Base-by-base conservation (phyloP, 1,140 invertebrate species). In the Trichoplusia ni region DNA sequence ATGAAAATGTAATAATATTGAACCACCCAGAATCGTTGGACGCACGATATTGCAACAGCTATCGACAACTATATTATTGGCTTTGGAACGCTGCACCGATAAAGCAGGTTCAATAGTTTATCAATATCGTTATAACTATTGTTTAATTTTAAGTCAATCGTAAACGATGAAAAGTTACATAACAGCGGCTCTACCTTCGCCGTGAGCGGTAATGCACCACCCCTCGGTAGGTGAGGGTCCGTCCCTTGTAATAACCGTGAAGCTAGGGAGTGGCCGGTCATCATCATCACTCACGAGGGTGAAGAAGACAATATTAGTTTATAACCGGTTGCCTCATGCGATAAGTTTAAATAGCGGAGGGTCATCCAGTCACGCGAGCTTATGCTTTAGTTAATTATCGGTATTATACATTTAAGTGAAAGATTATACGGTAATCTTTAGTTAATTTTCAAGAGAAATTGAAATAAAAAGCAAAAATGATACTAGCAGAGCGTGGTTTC, bases 401-500 rank as follows among this genome's bases (percentile, higher is more conserved):
- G n/a, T n/a, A n/a, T n/a, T n/a, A n/a, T n/a, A n/a, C n/a, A n/a
- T n/a, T n/a, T n/a, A n/a, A n/a, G n/a, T n/a, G n/a, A n/a, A n/a
- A n/a, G n/a, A n/a, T n/a, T n/a, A n/a, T n/a, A n/a, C n/a, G n/a
- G n/a, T n/a, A n/a, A n/a, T n/a, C n/a, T n/a, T n/a, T n/a, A n/a
- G 4, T 40, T 8, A 18, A n/a, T 2, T 25, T 2, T n/a, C n/a
- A 11, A 8, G 23, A 2, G 14, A 44, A 46, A 8, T 46, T 5
- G 14, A 27, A 9, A 40, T 14, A 47, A 27, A 46, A 4, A 29
- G 14, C 4, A 21, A 19, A n/a, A 33, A 49, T 18, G 3, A 16
- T 31, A n/a, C 14, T 81, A 84, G 80, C 77, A 83, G 81, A 83
- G 81, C 75, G 74, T 77, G 74, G 81, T 81, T 84, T 81, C 73